Evolutionary conservation across 2,113 vertebrate species (phyloP).

Genomic region (Eolophus roseicapilla): DNA sequence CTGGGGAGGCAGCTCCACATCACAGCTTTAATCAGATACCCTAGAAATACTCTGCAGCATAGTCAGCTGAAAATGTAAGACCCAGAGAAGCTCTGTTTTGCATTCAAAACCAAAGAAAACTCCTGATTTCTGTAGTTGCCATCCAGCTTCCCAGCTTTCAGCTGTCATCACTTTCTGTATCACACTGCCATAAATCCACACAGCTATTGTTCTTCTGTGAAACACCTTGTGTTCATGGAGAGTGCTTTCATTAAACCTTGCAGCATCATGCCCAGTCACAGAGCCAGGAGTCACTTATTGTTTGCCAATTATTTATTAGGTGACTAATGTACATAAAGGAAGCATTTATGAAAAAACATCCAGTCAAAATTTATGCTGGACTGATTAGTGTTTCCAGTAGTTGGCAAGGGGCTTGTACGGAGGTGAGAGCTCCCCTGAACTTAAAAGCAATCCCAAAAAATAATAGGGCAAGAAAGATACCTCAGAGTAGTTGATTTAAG

Average conservation of each 20-base stretch:
- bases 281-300: background rate
- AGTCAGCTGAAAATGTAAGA: background rate
- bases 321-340: background rate
- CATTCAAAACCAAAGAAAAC: background rate
- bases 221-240: background rate
- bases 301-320: background rate
- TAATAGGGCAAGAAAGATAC: background rate
- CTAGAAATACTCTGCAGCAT: background rate
- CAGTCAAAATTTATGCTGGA: background rate
- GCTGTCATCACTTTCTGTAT: background rate
- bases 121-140: background rate
- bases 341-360: background rate
- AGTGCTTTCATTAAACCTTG: background rate
- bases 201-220: background rate
- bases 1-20: background rate
- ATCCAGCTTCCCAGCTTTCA: background rate
- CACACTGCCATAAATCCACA: background rate
- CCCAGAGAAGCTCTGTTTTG: background rate
- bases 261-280: rapidly evolving
- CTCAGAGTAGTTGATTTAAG: background rate
- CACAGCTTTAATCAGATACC: background rate
- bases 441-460: background rate
- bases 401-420: background rate
- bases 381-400: background rate
- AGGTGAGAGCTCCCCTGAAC: background rate